Evolutionary conservation across 2,113 vertebrate genomes (phyloP).

Genomic region (Canis aureus): DNA sequence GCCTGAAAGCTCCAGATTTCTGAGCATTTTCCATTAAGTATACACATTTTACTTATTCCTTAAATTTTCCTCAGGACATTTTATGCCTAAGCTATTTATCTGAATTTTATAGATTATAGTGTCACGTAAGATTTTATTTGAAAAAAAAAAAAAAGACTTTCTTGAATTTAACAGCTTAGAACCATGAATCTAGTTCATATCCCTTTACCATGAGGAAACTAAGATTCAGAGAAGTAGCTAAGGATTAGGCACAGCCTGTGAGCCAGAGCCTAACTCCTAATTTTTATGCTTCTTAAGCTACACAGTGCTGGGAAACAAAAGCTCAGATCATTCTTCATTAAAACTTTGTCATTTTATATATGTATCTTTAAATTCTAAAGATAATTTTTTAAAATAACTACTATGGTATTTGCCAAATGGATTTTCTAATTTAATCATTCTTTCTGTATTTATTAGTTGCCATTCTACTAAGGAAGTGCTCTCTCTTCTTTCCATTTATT

Average conservation of each 20-base stretch:
- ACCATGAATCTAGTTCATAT: background rate
- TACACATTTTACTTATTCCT: background rate
- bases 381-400: background rate
- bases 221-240: background rate
- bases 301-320: background rate
- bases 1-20: background rate
- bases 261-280: background rate
- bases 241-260: background rate
- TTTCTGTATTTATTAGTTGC: constrained; percentile 42
- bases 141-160: background rate
- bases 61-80: constrained; percentile 13
- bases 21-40: background rate
- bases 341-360: background rate
- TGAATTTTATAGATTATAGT: background rate
- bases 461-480: constrained; percentile 29
- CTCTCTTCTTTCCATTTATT: background rate
- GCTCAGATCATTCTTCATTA: background rate
- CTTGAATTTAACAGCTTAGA: constrained; percentile 44
- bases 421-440: background rate
- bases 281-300: background rate
- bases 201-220: background rate
- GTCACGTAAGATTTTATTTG: background rate
- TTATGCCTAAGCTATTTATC: constrained; percentile 22
- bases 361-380: background rate
- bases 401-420: background rate